These are phyloP conservation scores for Epistrophe grossulariae DNA, from an alignment of 2,888 invertebrate species.

Conservation along the genomic window DNA sequence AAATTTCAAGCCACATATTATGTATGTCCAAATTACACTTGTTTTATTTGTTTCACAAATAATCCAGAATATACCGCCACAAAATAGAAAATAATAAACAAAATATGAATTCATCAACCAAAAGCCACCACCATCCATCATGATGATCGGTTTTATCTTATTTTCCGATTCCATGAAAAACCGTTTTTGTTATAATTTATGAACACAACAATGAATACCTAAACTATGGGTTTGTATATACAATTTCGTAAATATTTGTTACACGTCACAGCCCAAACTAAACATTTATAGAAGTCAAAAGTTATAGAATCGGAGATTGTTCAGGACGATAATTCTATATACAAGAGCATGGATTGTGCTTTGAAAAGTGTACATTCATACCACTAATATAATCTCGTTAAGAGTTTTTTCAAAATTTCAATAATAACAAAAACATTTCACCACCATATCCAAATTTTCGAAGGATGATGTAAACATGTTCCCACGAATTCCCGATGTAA, in stretches of 20 bases:
- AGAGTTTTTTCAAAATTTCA: slow-evolving; percentile 13
- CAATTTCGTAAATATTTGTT: slow-evolving; percentile 5
- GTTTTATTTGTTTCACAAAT: slow-evolving; percentile 3
- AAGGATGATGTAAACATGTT: slow-evolving; percentile 11
- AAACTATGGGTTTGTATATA: not conserved
- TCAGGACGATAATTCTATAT: not conserved
- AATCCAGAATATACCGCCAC: not conserved
- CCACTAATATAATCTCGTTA: slow-evolving; percentile 3
- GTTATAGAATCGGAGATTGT: not conserved
- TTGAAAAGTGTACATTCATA: not conserved
- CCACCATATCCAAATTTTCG: not conserved
- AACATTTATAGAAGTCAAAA: slow-evolving; percentile 27
- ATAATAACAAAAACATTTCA: slow-evolving; percentile 25
- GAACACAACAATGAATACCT: slow-evolving; percentile 16
- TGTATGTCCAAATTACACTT: not conserved
- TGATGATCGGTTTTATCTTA: slow-evolving; percentile 34
- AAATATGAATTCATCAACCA: slow-evolving; percentile 1
- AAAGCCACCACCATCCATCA: not conserved
- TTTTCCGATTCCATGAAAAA: slow-evolving; percentile 37
- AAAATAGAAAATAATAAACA: slow-evolving; percentile 17
- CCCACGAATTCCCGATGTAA: slow-evolving; percentile 62
- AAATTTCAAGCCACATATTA: not conserved
- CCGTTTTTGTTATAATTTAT: not conserved
- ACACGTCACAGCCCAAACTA: slow-evolving; percentile 22
- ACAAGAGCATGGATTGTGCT: not conserved